Conservation (phyloP, 2,888 invertebrate genomes). For the Catocala fraxini region DNA sequence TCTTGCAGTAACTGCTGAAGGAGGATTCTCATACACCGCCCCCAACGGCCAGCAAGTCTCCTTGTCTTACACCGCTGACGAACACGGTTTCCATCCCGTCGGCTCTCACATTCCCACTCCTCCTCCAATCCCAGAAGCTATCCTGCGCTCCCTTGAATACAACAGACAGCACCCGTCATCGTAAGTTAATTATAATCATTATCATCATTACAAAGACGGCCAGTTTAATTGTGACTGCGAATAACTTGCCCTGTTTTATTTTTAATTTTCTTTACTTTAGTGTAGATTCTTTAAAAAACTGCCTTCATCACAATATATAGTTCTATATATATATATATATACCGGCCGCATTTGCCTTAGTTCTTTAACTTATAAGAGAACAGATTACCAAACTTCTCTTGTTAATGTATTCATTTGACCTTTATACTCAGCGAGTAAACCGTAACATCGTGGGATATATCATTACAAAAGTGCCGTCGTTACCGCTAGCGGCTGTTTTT, state of each 20-base stretch:
- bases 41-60: constrained; percentile 89
- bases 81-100: constrained; percentile 89
- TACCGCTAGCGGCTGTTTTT: constrained; percentile 29
- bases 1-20: constrained; percentile 86
- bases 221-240: no score
- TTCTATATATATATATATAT: no score
- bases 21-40: constrained; percentile 89
- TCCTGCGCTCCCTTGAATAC: constrained; percentile 78
- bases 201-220: no score
- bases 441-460: constrained; percentile 9
- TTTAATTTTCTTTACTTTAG: no score
- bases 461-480: constrained; percentile 17
- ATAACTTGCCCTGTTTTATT: no score
- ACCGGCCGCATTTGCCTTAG: background rate
- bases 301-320: no score
- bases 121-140: constrained; percentile 86
- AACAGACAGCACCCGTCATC: constrained; percentile 72
- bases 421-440: constrained; percentile 18
- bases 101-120: constrained; percentile 88
- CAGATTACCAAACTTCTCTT: constrained; percentile 18
- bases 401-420: constrained; percentile 22
- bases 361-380: constrained; percentile 10
- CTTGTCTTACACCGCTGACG: constrained; percentile 90
- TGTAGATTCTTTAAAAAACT: no score
- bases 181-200: constrained; percentile 54